These are phyloP conservation scores for Triplophysa yarkandensis DNA, from an alignment of 2,797 vertebrate species.

Conservation along the genomic window DNA sequence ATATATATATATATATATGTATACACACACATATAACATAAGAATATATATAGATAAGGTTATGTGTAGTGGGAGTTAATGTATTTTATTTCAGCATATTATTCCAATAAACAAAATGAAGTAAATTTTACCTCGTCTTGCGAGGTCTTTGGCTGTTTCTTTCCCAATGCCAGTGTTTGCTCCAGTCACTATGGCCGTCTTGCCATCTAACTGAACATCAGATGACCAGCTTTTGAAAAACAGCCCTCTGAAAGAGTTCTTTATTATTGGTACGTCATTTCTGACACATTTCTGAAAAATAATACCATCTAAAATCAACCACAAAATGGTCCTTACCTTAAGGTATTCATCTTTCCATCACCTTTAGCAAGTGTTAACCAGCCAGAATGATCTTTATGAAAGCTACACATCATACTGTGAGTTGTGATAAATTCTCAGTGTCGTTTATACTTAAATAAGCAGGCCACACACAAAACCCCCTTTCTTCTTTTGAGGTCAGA, in stretches of 20 bases:
- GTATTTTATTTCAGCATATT: neutral
- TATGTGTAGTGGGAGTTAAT: neutral
- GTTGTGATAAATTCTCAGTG: constrained; percentile 19
- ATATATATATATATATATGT: too few relatives aligned
- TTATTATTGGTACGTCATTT: too few relatives aligned
- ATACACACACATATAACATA: too few relatives aligned
- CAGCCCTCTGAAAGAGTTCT: constrained; percentile 64
- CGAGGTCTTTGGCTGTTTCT: constrained; percentile 73
- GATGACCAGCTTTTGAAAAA: constrained; percentile 68
- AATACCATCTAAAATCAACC: neutral
- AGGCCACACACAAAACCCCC: constrained; percentile 29
- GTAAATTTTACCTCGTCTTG: constrained; percentile 63
- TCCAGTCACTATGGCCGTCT: constrained; percentile 73
- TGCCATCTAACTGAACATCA: constrained; percentile 70
- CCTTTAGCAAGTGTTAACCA: constrained; percentile 14
- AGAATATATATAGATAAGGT: neutral
- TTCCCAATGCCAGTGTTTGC: constrained; percentile 74
- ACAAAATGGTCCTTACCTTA: neutral
- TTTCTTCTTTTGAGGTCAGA: constrained; percentile 10
- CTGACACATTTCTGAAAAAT: too few relatives aligned
- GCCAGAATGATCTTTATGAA: neutral
- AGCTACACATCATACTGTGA: constrained; percentile 20
- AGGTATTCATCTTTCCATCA: neutral
- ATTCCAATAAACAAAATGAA: neutral
- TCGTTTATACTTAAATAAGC: constrained; percentile 27